These are phyloP conservation scores for Stegodyphus dumicola DNA, from an alignment of 1,140 invertebrate genomes.

Conservation along the genomic window DNA sequence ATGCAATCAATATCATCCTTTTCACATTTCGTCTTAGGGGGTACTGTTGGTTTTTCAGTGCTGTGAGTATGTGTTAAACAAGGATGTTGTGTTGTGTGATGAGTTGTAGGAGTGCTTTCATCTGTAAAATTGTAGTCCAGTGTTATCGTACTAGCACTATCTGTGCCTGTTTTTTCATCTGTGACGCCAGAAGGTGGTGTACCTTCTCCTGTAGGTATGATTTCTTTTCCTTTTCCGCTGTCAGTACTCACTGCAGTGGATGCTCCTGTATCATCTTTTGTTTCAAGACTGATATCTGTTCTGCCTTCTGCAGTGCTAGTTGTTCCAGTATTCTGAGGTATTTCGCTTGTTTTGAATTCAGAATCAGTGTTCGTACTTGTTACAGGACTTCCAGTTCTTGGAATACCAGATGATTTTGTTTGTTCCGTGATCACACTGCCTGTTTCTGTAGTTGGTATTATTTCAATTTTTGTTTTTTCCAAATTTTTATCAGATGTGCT, in stretches of 20 bases:
- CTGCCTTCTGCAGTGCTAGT: not conserved
- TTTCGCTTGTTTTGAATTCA: not conserved
- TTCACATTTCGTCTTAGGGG: slow-evolving; percentile 30
- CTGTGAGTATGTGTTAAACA: not conserved
- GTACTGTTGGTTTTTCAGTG: slow-evolving; percentile 10
- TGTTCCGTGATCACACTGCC: too few species aligned
- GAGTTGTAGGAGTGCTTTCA: not conserved
- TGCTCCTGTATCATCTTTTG: not conserved
- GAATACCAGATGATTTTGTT: not conserved
- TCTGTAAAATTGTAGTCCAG: too few species aligned
- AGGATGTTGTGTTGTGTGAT: not conserved
- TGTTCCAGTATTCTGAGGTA: not conserved
- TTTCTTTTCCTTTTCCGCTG: not conserved
- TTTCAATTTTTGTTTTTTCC: too few species aligned
- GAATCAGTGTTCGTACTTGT: not conserved
- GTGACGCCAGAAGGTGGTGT: not conserved
- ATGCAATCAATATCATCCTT: slow-evolving; percentile 54
- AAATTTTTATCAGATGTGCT: too few species aligned
- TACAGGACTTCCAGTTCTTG: not conserved
- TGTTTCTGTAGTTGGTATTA: too few species aligned
- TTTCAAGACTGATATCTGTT: not conserved
- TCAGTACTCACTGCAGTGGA: not conserved
- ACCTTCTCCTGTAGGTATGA: not conserved
- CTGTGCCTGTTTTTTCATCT: not conserved
- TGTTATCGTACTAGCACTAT: too few species aligned